phyloP scores from a whole-genome alignment of 2,888 invertebrate genomes.

The Monoplex corrugatus region DNA sequence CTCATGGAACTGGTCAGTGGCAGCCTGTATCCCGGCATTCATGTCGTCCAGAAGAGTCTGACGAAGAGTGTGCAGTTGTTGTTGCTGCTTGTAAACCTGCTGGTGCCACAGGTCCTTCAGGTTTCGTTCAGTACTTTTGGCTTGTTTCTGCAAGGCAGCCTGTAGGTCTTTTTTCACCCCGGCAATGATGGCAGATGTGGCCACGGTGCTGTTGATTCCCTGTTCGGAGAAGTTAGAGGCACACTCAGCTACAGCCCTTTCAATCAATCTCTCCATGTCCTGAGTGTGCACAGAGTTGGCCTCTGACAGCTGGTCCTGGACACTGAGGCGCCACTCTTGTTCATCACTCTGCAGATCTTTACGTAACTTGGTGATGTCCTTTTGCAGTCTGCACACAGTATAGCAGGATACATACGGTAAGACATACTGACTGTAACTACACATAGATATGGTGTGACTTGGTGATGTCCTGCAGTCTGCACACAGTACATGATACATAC shows the following conservation, averaged over 20 bases:
- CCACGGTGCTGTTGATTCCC: neutral
- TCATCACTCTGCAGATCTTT: slow-evolving; percentile 64
- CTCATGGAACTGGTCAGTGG: neutral
- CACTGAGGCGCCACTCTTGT: slow-evolving; percentile 16
- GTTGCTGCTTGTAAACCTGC: slow-evolving; percentile 45
- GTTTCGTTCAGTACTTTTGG: slow-evolving; percentile 44
- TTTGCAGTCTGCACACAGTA: slow-evolving; percentile 50
- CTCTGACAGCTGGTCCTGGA: slow-evolving; percentile 45
- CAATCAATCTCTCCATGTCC: slow-evolving; percentile 34
- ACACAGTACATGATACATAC: neutral
- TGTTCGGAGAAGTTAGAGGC: neutral
- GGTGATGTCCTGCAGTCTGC: slow-evolving; percentile 54
- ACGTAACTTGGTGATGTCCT: slow-evolving; percentile 55
- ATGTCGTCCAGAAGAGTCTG: neutral
- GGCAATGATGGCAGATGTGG: neutral
- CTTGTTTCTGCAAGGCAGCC: slow-evolving; percentile 44
- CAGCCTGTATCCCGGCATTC: neutral
- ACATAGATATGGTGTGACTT: too few relatives aligned
- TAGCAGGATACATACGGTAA: neutral
- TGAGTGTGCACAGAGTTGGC: slow-evolving; percentile 37
- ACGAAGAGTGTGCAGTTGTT: slow-evolving; percentile 43
- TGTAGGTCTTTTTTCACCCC: slow-evolving; percentile 33
- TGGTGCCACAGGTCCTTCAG: slow-evolving; percentile 44
- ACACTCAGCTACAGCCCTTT: neutral
- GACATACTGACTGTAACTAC: too few relatives aligned